phyloP scores from a whole-genome alignment of 2,888 invertebrate genomes.

The Mamestra brassicae region DNA sequence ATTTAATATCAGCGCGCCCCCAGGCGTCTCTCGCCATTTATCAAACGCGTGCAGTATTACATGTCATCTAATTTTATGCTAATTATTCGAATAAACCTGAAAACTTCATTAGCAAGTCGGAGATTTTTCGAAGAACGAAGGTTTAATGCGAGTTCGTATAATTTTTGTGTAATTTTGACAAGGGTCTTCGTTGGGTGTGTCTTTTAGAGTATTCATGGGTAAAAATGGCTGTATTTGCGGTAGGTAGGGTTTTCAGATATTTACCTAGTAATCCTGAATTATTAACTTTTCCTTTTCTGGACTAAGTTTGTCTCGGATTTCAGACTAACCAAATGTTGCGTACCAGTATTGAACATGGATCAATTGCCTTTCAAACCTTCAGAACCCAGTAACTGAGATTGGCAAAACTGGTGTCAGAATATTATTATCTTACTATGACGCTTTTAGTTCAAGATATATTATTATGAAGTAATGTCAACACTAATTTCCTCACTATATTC shows the following conservation, averaged over 20 bases:
- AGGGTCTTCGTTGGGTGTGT: conserved; percentile 11
- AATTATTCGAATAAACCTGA: conserved; percentile 61
- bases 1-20: conserved; percentile 56
- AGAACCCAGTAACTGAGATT: too few species aligned
- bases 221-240: neutral
- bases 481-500: neutral
- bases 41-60: conserved; percentile 57
- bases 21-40: conserved; percentile 54
- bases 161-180: conserved; percentile 32
- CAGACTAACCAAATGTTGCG: too few species aligned
- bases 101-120: conserved; percentile 53
- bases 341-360: too few species aligned
- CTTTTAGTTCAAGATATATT: too few species aligned
- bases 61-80: conserved; percentile 61
- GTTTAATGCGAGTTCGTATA: conserved; percentile 36
- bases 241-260: neutral
- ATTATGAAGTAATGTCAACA: neutral
- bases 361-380: too few species aligned
- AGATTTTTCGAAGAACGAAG: conserved; percentile 45
- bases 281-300: too few species aligned
- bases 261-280: neutral
- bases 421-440: too few species aligned
- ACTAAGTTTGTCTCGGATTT: too few species aligned
- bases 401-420: too few species aligned
- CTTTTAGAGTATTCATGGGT: neutral